Evolutionary conservation across 2,797 vertebrate genomes (phyloP), one percentile per base, ranked within the genome.

Genomic region (Hapalemur alaotrensis): DNA sequence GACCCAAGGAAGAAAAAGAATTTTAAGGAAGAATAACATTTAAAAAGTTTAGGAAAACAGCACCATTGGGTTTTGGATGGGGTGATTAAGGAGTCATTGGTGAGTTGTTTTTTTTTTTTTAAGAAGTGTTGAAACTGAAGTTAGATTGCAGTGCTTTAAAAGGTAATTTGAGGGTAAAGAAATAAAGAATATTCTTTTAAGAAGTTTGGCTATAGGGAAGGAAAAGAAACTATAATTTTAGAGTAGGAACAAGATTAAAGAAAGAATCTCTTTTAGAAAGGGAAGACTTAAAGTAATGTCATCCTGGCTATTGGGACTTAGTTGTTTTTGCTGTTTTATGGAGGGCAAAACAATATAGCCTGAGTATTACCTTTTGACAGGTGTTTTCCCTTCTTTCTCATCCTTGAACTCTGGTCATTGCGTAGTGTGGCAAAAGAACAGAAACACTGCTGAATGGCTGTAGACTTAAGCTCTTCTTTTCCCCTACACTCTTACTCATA

Each of bases 171-270:
- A 93, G 94, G 52, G 46, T n/a, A 63, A 32, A 35, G 46, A 84
- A 96, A 78, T 63, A 70, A 73, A 88, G n/a, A 52, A 79, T 91
- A 69, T 75, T 81, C n/a, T 85, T 80, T 93, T 65, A 93, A 63
- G 81, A 88, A 80, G 32, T 76, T 65, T 88, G n/a, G 6, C 54
- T 69, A 0, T 67, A 48, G 28, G 32, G 20, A 65, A 80, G n/a
- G 52, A 83, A 70, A 85, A 84, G 23, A 91, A 20, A 67, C 25
- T 85, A 6, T 80, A 80, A 89, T 61, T 89, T 48, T 17, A 9
- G 69, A 81, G 7, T 57, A 91, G 23, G 63, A 89, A 35, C 63
- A 82, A 85, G 79, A 80, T 35, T 35, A 32, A 81, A 95, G 59
- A 10, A 88, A 61, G 78, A 38, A 18, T 81, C 54, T 25, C 52